Evolutionary conservation across 2,888 invertebrate species (phyloP), one percentile per base, ranked within the genome.

Genomic region (Syritta pipiens): DNA sequence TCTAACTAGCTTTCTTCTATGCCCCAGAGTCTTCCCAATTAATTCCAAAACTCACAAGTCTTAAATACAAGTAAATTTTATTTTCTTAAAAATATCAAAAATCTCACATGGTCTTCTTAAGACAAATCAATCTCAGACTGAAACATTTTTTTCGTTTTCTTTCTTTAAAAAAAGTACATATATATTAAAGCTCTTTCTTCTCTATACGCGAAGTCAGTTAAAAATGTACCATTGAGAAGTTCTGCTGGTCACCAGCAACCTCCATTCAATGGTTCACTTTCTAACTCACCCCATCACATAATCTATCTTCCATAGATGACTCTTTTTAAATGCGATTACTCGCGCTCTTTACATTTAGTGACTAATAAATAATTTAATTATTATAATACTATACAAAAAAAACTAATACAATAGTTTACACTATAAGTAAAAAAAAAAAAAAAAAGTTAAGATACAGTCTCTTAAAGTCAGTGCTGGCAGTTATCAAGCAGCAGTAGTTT

Each of bases 61-160:
- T 19, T 4, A 7, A 40, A 35, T 24, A 19, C 0, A 22, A 6
- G n/a, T 14, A 9, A 44, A 44, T 40, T 68, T 67, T 60, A 67
- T 68, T 75, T 42, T 57, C 12, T 68, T 62, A 60, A 53, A 75
- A 68, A 68, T 55, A 55, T 68, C 24, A 55, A 59, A 74, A 44
- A 55, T 28, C 7, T 37, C 10, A 28, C 14, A 48, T 17, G 14
- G 6, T 48, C 48, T 1, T 30, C 20, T 6, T 40, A 59, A 24
- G 37, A 24, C 32, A 40, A 63, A 53, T 46, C 53, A 63, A 19
- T 49, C 40, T 40, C 55, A 48, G 35, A 46, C 44, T 44, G n/a
- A n/a, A n/a, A n/a, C n/a, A n/a, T n/a, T n/a, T n/a, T n/a, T n/a
- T n/a, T n/a, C n/a, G n/a, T n/a, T n/a, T n/a, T n/a, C n/a, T 44